Evolutionary conservation across 2,888 invertebrate genomes (phyloP).

Genomic region (Caenorhabditis sp.): DNA sequence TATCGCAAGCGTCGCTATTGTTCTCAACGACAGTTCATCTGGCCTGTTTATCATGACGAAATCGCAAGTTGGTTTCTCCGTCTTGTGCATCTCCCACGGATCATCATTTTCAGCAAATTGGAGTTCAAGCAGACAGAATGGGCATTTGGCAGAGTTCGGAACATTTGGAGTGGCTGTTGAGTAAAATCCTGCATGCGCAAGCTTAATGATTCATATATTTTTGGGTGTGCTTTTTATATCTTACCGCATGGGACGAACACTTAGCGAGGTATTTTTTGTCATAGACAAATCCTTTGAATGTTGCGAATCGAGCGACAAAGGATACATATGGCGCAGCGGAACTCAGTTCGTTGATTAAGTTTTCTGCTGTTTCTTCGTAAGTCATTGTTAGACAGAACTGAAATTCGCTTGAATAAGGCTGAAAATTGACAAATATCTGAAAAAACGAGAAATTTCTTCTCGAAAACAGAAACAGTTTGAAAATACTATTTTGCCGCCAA

Average conservation of each 20-base stretch:
- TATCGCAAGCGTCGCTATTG: slow-evolving; percentile 15
- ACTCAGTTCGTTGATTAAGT: not conserved
- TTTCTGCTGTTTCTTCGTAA: not conserved
- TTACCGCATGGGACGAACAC: slow-evolving; percentile 42
- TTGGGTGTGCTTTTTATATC: not conserved
- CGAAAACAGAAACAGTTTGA: not conserved
- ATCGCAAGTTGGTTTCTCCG: slow-evolving; percentile 39
- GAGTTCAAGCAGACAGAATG: slow-evolving; percentile 62
- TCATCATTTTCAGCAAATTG: slow-evolving; percentile 61
- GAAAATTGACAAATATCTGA: not conserved
- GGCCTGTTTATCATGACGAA: slow-evolving; percentile 52
- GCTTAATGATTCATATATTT: slow-evolving; percentile 31
- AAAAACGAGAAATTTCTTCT: not conserved
- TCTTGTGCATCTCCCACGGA: slow-evolving; percentile 64
- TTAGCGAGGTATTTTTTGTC: slow-evolving; percentile 9
- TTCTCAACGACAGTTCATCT: slow-evolving; percentile 55
- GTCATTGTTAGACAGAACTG: too few relatives aligned
- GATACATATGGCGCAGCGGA: slow-evolving; percentile 29
- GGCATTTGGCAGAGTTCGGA: slow-evolving; percentile 44
- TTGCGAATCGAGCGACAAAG: slow-evolving; percentile 7
- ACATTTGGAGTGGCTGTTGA: slow-evolving; percentile 22
- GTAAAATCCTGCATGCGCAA: slow-evolving; percentile 57
- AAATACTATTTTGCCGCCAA: not conserved
- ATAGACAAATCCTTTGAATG: slow-evolving; percentile 39
- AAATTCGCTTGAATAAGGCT: not conserved